Evolutionary conservation across 2,888 invertebrate species (phyloP).

Genomic region (Microctonus brassicae): DNA sequence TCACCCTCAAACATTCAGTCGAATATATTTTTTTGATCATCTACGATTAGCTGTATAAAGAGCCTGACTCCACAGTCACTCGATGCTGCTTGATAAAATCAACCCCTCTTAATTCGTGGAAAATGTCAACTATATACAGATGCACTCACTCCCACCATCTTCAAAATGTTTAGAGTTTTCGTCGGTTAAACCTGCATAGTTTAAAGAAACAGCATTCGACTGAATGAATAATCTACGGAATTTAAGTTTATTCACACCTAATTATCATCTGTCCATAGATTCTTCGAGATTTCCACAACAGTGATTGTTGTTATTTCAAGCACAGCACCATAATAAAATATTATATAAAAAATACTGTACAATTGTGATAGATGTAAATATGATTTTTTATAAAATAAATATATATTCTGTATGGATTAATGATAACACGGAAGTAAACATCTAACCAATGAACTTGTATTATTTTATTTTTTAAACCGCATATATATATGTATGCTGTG

Average conservation of each 20-base stretch:
- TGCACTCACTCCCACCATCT: not conserved
- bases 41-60: slow-evolving; percentile 5
- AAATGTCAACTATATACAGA: not conserved
- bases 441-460: not conserved
- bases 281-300: not conserved
- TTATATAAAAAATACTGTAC: not conserved
- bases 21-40: slow-evolving; percentile 21
- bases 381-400: not conserved
- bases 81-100: slow-evolving; percentile 45
- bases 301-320: not conserved
- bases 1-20: slow-evolving; percentile 8
- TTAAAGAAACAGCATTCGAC: not conserved
- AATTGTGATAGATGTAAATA: no score
- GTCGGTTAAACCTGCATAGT: not conserved
- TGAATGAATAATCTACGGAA: not conserved
- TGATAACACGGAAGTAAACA: not conserved
- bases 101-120: slow-evolving; percentile 36
- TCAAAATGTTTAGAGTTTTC: not conserved
- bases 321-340: not conserved
- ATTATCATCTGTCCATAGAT: no score
- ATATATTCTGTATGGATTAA: not conserved
- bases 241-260: no score
- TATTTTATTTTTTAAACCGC: not conserved
- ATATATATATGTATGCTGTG: not conserved
- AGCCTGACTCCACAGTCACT: not conserved